Conservation (phyloP, 2,797 vertebrate genomes). For the Platyrinchus mystaceus region DNA sequence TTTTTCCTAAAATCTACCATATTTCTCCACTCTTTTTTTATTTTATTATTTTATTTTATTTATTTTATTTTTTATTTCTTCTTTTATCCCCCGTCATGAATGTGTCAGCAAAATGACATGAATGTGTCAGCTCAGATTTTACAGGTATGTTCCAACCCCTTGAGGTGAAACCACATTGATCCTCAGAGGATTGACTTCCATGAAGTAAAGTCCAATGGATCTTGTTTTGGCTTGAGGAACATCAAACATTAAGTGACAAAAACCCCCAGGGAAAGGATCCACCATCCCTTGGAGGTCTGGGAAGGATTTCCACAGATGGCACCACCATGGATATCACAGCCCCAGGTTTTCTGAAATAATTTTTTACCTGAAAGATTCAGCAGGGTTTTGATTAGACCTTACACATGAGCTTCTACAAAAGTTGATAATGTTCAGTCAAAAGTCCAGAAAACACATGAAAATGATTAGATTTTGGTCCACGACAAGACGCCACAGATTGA, state of each 20-base stretch:
- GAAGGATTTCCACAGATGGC: neutral
- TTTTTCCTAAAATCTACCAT: slow-evolving; percentile 31
- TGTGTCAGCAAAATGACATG: neutral
- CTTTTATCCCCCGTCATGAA: neutral
- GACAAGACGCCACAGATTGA: neutral
- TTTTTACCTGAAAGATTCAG: neutral
- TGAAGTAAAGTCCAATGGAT: neutral
- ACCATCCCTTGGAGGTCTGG: neutral
- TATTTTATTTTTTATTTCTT: neutral
- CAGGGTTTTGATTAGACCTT: neutral
- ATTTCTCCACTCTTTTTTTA: neutral
- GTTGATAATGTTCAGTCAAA: neutral
- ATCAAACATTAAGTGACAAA: neutral
- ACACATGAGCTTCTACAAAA: neutral
- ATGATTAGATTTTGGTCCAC: neutral
- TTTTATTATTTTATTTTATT: neutral
- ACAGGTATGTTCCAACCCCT: neutral
- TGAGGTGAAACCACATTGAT: neutral
- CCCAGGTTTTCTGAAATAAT: neutral
- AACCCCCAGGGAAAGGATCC: neutral
- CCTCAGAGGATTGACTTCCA: neutral
- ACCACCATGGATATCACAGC: rapidly evolving
- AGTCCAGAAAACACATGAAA: neutral
- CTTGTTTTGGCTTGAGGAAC: neutral
- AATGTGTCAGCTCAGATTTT: neutral